phyloP scores from a whole-genome alignment of 2,797 vertebrate species.

The Lophura swinhoii region DNA sequence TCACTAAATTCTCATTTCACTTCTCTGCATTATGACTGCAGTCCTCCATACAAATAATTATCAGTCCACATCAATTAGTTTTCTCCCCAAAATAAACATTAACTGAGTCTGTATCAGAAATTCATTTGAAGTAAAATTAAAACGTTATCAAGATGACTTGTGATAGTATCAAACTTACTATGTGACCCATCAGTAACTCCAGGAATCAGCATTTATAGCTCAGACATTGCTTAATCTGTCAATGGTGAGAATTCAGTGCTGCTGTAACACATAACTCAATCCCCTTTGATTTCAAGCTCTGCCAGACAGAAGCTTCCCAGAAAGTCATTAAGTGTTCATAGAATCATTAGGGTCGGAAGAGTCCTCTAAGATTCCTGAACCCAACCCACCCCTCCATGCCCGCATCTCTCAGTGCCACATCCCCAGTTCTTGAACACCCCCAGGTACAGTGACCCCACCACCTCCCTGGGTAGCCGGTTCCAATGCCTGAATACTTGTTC shows the following conservation, averaged over 20 bases:
- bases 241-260: not conserved
- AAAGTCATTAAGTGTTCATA: not conserved
- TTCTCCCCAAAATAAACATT: not conserved
- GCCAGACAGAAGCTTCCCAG: not conserved
- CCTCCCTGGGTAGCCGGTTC: not conserved
- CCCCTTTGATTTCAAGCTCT: not conserved
- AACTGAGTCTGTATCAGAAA: not conserved
- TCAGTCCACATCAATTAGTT: not conserved
- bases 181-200: not conserved
- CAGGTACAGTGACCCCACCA: not conserved
- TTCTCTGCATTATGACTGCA: not conserved
- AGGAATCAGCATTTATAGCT: not conserved
- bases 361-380: not conserved
- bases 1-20: not conserved
- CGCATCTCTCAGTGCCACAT: not conserved
- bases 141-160: not conserved
- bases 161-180: not conserved
- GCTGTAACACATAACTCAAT: not conserved
- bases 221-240: not conserved
- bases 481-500: not conserved
- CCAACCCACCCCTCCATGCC: not conserved
- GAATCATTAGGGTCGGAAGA: not conserved
- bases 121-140: not conserved
- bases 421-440: not conserved
- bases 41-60: not conserved